These are phyloP conservation scores for Acanthopleura granulata DNA, from an alignment of 2,888 invertebrate genomes.

Conservation along the genomic window DNA sequence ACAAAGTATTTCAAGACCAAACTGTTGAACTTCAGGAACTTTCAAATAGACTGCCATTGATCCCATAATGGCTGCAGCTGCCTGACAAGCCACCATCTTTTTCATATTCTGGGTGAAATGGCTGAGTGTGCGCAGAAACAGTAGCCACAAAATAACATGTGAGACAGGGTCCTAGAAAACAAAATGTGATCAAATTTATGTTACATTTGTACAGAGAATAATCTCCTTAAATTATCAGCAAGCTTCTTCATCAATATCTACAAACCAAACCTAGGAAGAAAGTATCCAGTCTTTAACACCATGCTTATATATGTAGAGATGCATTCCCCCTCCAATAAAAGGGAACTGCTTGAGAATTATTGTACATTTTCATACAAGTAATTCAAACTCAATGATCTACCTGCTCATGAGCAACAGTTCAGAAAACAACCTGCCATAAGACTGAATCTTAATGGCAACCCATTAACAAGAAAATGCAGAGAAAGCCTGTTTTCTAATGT, in stretches of 20 bases:
- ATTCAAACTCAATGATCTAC: too few species aligned
- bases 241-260: conserved; percentile 1
- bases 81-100: conserved; percentile 45
- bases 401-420: too few species aligned
- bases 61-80: conserved; percentile 54
- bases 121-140: conserved; percentile 53
- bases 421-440: too few species aligned
- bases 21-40: conserved; percentile 48
- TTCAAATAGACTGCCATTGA: conserved; percentile 55
- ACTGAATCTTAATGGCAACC: too few species aligned
- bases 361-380: too few species aligned
- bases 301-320: too few species aligned
- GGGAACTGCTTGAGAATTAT: too few species aligned
- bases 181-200: not conserved
- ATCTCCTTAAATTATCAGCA: not conserved
- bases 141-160: conserved; percentile 48
- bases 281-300: too few species aligned
- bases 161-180: conserved; percentile 50
- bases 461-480: too few species aligned
- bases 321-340: too few species aligned
- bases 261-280: not conserved
- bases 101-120: conserved; percentile 52
- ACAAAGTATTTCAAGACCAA: conserved; percentile 53
- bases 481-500: too few species aligned
- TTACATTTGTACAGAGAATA: not conserved